Base-by-base conservation (phyloP, 2,888 invertebrate genomes). In the Matsumyia berberina region DNA sequence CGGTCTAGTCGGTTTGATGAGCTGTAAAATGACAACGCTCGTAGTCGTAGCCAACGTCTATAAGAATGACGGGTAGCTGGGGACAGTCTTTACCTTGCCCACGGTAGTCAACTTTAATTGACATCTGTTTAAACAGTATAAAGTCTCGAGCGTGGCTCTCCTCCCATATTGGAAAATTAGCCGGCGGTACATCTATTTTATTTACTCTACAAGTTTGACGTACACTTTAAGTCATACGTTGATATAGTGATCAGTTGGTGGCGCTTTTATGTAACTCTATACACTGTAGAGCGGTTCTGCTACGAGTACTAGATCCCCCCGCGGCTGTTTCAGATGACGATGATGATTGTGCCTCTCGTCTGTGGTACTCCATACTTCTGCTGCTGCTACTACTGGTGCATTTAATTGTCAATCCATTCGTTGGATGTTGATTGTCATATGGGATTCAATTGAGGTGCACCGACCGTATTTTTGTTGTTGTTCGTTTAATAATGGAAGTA, bases 41-140 rank as follows among this genome's bases (percentile, higher is more conserved):
- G 49, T 29, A 15, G 73, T 69, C 62, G 53, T 55, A 57, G 55
- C 57, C 49, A 42, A 70, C 37, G 31, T 62, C 73, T 53, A 12
- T 46, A 55, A 77, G 77, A 60, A 72, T 66, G 78, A 83, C 62
- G 35, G 51, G 58, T 58, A 66, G 53, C 53, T 60, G 31, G 12
- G 58, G 39, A 73, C 29, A 67, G 55, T 74, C 51, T 74, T 74
- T 74, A 70, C 62, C 64, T 77, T 69, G 78, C 73, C 60, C 57
- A 80, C 80, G 80, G 85, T 79, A 85, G 85, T 85, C 74, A 80
- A 76, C 74, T 85, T 85, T 85, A 85, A 85, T 85, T 85, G 85
- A 85, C 85, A 85, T 85, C 85, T 85, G 85, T 85, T 85, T 85
- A 80, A 85, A 80, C 85, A 80, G 72, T 78, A 76, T 44, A 51